phyloP scores from a whole-genome alignment of 1,140 invertebrate genomes.

The Musca domestica region DNA sequence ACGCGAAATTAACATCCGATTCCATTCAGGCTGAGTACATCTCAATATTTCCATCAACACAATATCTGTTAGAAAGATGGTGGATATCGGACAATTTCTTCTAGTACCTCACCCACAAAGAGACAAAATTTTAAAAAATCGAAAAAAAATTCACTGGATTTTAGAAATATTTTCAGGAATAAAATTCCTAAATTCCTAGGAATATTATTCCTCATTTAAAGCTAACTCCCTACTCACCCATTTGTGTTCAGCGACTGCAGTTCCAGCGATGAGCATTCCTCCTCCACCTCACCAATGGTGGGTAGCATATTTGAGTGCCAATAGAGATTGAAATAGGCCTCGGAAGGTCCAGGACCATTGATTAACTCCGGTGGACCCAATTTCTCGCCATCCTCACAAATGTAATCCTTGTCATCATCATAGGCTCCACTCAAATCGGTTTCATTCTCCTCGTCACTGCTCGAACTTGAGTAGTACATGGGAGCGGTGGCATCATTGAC shows the following conservation, averaged over 20 bases:
- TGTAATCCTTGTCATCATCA: slow-evolving; percentile 44
- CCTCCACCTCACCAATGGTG: slow-evolving; percentile 67
- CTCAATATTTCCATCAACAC: too few species aligned
- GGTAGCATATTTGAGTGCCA: slow-evolving; percentile 57
- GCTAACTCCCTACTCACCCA: slow-evolving; percentile 45
- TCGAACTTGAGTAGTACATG: slow-evolving; percentile 45
- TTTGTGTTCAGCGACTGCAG: slow-evolving; percentile 42
- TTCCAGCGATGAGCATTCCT: slow-evolving; percentile 56
- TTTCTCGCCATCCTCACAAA: slow-evolving; percentile 51
- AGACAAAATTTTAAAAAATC: too few species aligned
- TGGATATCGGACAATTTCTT: too few species aligned
- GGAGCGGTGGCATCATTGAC: slow-evolving; percentile 35
- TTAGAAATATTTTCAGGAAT: too few species aligned
- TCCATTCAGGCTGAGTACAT: too few species aligned
- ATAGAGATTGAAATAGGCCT: slow-evolving; percentile 52
- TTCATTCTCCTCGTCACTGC: slow-evolving; percentile 36
- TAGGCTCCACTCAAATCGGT: slow-evolving; percentile 30
- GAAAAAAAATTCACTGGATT: too few species aligned
- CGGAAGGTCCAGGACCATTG: slow-evolving; percentile 49
- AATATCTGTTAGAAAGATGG: too few species aligned
- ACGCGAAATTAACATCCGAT: too few species aligned
- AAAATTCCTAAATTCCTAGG: too few species aligned
- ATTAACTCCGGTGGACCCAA: slow-evolving; percentile 51
- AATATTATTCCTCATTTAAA: too few species aligned
- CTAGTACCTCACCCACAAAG: too few species aligned